Conservation (phyloP, 2,113 vertebrate genomes). For the Balaeniceps rex region DNA sequence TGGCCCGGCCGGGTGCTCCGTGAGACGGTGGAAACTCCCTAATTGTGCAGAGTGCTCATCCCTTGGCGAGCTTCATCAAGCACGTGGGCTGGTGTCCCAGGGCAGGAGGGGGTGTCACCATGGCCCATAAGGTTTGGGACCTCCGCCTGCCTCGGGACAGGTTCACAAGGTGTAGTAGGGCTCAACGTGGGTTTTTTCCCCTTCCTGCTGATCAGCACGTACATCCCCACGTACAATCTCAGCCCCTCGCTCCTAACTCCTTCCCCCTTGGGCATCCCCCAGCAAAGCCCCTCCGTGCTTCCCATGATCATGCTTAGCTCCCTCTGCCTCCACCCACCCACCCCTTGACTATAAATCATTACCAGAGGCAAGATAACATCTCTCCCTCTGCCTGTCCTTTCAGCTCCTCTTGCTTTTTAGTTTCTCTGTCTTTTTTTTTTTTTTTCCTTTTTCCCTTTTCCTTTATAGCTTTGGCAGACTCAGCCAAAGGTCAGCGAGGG, state of each 20-base stretch:
- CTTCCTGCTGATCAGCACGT: neutral
- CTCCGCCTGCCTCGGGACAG: neutral
- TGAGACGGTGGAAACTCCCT: neutral
- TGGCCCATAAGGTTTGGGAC: neutral
- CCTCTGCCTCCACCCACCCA: neutral
- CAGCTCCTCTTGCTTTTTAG: neutral
- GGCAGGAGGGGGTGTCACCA: rapidly evolving
- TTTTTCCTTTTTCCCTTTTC: neutral
- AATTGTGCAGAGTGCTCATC: neutral
- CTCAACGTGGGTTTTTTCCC: neutral
- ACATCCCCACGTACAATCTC: rapidly evolving
- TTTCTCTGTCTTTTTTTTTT: neutral
- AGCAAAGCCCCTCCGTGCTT: neutral
- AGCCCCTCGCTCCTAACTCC: neutral
- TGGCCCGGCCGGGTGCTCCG: neutral
- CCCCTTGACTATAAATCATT: neutral
- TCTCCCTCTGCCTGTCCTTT: neutral
- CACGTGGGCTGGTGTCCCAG: neutral
- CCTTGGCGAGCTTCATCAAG: neutral
- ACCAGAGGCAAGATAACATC: neutral
- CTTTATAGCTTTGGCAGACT: neutral
- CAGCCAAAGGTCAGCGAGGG: conserved; percentile 5
- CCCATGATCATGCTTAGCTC: neutral
- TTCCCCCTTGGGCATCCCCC: neutral
- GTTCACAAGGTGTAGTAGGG: neutral